Percentiles rank a stretch among this genome's conserved stretches.
Conservation (phyloP, 2,888 invertebrate species). For the Junonia oenone region DNA sequence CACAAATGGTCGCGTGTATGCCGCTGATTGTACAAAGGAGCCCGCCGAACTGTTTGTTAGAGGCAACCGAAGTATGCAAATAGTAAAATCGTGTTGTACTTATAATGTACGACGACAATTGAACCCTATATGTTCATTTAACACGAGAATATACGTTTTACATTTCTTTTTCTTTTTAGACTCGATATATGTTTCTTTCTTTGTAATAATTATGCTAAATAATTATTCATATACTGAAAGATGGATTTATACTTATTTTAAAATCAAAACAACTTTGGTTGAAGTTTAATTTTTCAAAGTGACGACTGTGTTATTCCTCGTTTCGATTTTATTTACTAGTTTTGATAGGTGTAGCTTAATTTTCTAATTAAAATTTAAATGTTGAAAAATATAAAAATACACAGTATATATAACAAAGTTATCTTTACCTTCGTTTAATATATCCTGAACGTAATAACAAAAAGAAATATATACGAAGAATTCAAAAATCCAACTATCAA, state of each 20-base stretch:
- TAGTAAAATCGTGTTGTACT: conserved; percentile 9
- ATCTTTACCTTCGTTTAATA: background rate
- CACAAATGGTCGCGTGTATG: conserved; percentile 21
- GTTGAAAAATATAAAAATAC: too few species aligned
- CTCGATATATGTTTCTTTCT: background rate
- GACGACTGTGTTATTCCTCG: background rate
- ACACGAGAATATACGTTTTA: background rate
- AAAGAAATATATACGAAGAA: background rate
- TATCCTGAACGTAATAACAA: background rate
- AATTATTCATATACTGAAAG: background rate
- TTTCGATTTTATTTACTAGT: too few species aligned
- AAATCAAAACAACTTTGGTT: background rate
- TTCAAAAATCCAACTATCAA: background rate
- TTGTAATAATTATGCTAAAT: background rate
- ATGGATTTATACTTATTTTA: background rate
- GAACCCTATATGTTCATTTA: background rate
- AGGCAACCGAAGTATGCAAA: conserved; percentile 9
- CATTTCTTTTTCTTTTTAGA: background rate
- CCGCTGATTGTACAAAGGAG: conserved; percentile 22
- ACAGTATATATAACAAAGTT: too few species aligned
- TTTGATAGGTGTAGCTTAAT: too few species aligned
- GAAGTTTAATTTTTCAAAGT: background rate
- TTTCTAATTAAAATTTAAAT: too few species aligned
- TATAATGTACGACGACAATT: conserved; percentile 1
- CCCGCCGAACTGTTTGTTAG: conserved; percentile 14